Base-by-base conservation (phyloP, 37 sponge, comb jelly and placozoan species). In the Oscarella lobularis region DNA sequence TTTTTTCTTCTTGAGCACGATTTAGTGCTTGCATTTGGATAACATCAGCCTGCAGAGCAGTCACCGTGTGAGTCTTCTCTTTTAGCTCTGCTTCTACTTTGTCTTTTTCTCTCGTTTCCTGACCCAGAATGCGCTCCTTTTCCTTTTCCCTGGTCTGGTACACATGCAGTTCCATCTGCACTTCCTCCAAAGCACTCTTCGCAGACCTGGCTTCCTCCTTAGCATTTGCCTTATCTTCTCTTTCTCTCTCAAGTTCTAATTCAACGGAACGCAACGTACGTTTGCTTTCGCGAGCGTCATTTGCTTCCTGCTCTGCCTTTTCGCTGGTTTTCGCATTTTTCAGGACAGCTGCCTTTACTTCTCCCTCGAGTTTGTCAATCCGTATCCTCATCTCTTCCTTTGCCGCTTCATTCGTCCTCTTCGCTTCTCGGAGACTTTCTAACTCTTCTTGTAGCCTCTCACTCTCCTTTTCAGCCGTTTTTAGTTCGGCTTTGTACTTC, bases 81-180 rank as follows among this genome's bases (percentile, higher is more conserved):
- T 9, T 48, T 48, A 48, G 60, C 60, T 48, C 60, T 48, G 14
- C 20, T 48, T 48, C 60, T 48, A 20, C 60, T 48, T 48, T 48
- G 60, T 48, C 60, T 48, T 20, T 48, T 27, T 48, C 60, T 9
- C 60, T 48, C 20, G 60, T 48, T 48, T 48, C 20, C 60, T 48
- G 60, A 9, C 20, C 9, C 60, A 27, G 60, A 27, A 27, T 48
- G 60, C 20, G 60, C 20, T 48, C 60, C 20, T 48, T 9, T 48
- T 48, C 60, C 60, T 48, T 48, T 48, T 48, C 60, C 60, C 60
- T 48, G 60, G 14, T n/a, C n/a, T n/a, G n/a, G n/a, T n/a, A n/a
- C n/a, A n/a, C n/a, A n/a, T n/a, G n/a, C n/a, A n/a, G n/a, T n/a
- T n/a, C n/a, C n/a, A n/a, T n/a, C n/a, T n/a, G n/a, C n/a, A n/a